Evolutionary conservation across 2,888 invertebrate genomes (phyloP).

Genomic region (Amphimallon solstitiale): DNA sequence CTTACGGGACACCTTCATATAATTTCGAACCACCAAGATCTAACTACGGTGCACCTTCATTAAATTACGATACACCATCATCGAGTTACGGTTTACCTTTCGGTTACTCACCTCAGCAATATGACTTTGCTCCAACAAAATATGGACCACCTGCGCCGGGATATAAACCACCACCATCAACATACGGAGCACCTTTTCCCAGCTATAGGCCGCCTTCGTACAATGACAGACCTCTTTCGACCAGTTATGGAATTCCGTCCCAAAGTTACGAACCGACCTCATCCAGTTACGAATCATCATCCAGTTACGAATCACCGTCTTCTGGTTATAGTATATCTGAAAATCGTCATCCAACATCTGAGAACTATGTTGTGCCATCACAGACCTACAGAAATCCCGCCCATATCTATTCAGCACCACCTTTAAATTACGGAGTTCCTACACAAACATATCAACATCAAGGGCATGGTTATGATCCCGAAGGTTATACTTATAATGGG

Average conservation of each 20-base stretch:
- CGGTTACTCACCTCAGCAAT: no score
- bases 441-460: conserved; percentile 3
- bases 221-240: conserved; percentile 47
- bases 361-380: neutral
- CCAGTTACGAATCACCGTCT: conserved; percentile 41
- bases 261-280: conserved; percentile 41
- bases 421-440: conserved; percentile 17
- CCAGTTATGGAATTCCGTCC: conserved; percentile 39
- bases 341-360: conserved; percentile 16
- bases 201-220: conserved; percentile 31
- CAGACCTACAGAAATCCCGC: conserved; percentile 39
- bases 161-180: conserved; percentile 39
- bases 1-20: conserved; percentile 32
- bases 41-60: conserved; percentile 38
- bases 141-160: neutral
- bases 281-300: conserved; percentile 38
- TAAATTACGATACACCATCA: no score
- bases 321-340: conserved; percentile 37
- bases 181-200: conserved; percentile 37
- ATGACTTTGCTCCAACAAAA: no score
- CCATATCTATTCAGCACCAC: conserved; percentile 38
- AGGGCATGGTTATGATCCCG: conserved; percentile 23
- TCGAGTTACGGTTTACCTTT: no score
- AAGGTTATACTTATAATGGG: neutral
- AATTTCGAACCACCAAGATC: conserved; percentile 46